Evolutionary conservation across 2,797 vertebrate genomes (phyloP).

Genomic region (Cossypha heuglini): DNA sequence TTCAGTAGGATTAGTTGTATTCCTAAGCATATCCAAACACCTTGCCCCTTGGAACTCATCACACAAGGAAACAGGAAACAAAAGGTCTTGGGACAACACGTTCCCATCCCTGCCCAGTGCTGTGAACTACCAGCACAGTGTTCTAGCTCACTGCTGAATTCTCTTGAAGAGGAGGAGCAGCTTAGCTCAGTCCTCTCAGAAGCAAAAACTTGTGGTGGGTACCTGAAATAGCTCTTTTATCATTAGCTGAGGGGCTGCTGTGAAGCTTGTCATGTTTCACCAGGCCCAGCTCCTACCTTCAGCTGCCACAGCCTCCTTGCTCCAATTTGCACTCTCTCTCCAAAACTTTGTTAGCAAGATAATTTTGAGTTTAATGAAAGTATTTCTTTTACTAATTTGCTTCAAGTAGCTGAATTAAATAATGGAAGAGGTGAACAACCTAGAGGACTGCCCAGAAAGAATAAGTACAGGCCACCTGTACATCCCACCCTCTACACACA

Average conservation of each 20-base stretch:
- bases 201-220: neutral
- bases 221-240: neutral
- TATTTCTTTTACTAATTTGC: neutral
- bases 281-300: neutral
- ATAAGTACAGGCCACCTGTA: neutral
- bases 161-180: neutral
- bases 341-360: neutral
- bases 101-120: fast-evolving
- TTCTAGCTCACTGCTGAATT: neutral
- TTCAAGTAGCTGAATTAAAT: slow-evolving; percentile 55
- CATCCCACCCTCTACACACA: fast-evolving
- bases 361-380: neutral
- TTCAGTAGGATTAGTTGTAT: neutral
- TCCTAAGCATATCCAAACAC: neutral
- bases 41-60: fast-evolving
- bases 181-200: neutral
- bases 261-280: neutral
- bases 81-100: neutral
- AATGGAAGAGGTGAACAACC: slow-evolving; percentile 11
- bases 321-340: neutral
- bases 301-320: neutral
- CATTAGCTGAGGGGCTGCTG: neutral
- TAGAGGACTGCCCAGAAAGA: slow-evolving; percentile 8
- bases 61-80: neutral
- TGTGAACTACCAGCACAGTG: fast-evolving